Percentiles rank a stretch among this genome's conserved stretches.
These are phyloP conservation scores for Drosophila azteca DNA, from an alignment of 1,140 invertebrate species.

Conservation along the genomic window DNA sequence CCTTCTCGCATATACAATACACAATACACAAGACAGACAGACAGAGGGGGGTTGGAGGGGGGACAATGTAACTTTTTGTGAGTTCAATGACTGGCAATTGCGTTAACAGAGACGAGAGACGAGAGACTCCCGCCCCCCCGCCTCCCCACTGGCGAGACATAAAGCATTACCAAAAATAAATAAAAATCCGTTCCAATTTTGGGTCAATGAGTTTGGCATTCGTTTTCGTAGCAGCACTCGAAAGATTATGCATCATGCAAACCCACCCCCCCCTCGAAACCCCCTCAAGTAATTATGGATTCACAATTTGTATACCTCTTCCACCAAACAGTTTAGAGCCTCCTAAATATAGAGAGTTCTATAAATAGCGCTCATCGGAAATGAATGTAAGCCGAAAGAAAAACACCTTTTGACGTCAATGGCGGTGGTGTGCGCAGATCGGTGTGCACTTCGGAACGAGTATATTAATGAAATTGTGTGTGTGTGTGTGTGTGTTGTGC, in stretches of 20 bases:
- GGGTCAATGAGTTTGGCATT: constrained; percentile 40
- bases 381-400: constrained; percentile 23
- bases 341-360: constrained; percentile 17
- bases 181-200: constrained; percentile 31
- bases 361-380: constrained; percentile 28
- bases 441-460: background rate
- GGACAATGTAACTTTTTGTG: constrained; percentile 39
- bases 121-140: no score
- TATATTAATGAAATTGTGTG: constrained; percentile 51
- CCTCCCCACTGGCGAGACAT: constrained; percentile 10
- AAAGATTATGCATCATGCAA: constrained; percentile 13
- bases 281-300: constrained; percentile 26
- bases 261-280: background rate
- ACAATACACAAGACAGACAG: no score
- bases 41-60: no score
- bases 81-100: constrained; percentile 56
- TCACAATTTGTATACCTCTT: constrained; percentile 15
- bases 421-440: background rate
- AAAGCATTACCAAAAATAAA: constrained; percentile 50
- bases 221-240: background rate
- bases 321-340: background rate
- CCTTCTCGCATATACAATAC: constrained; percentile 27
- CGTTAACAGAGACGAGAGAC: constrained; percentile 2
- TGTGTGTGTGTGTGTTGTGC: background rate
- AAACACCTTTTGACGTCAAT: constrained; percentile 38